These are phyloP conservation scores for Lithophane socia DNA, from an alignment of 2,888 invertebrate genomes.

Conservation along the genomic window DNA sequence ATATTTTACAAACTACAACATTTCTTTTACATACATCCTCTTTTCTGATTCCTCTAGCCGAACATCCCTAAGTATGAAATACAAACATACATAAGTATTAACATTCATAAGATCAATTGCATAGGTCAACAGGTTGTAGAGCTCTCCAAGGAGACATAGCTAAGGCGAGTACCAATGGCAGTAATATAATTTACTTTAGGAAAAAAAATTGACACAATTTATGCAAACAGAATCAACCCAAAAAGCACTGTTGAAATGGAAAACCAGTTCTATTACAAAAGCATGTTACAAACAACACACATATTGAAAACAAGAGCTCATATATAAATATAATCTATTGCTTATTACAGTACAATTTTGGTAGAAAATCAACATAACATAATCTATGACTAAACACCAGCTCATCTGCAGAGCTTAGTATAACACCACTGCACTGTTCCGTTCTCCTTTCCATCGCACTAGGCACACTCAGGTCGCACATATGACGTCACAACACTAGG, in stretches of 20 bases:
- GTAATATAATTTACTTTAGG: conserved; percentile 8
- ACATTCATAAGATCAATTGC: conserved; percentile 57
- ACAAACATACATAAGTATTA: conserved; percentile 34
- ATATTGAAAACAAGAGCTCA: background rate
- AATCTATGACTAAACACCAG: conserved; percentile 15
- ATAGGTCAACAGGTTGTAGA: conserved; percentile 18
- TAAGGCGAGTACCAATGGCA: conserved; percentile 2
- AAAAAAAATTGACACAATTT: background rate
- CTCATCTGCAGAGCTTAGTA: conserved; percentile 12
- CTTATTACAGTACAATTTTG: background rate
- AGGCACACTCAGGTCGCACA: conserved; percentile 19
- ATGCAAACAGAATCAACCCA: background rate
- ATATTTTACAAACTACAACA: conserved; percentile 46
- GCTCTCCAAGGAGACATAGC: conserved; percentile 11
- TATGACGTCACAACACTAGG: conserved; percentile 44
- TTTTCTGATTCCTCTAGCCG: conserved; percentile 40
- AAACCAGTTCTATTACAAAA: conserved; percentile 8
- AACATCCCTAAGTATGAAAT: conserved; percentile 25
- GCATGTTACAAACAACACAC: conserved; percentile 1
- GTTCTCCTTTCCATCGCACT: conserved; percentile 1
- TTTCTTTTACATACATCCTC: conserved; percentile 29
- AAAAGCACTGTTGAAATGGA: background rate
- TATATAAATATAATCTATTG: background rate
- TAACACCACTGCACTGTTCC: conserved; percentile 14
- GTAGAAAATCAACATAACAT: conserved; percentile 18